Evolutionary conservation across 2,113 vertebrate species (phyloP).

Genomic region (Chloropsis cyanopogon): DNA sequence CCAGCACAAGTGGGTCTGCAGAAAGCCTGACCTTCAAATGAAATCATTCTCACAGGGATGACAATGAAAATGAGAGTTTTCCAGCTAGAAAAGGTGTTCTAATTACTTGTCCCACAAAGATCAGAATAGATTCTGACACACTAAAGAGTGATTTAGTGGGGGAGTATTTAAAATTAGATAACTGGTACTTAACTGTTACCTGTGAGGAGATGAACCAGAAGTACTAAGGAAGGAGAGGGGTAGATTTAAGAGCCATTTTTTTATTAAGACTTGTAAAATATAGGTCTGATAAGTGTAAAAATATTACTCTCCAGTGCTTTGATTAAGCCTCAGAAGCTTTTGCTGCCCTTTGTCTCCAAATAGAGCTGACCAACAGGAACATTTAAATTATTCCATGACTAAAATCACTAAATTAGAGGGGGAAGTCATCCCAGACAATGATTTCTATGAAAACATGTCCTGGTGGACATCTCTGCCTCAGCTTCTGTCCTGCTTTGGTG

Average conservation of each 20-base stretch:
- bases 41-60: background rate
- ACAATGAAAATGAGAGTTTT: constrained; percentile 14
- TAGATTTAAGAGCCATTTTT: background rate
- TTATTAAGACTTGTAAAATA: background rate
- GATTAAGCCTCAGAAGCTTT: background rate
- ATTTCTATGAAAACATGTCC: background rate
- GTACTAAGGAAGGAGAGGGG: background rate
- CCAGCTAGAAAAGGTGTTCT: constrained; percentile 18
- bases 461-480: background rate
- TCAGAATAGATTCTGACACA: constrained; percentile 47
- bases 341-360: background rate
- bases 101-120: constrained; percentile 58
- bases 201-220: background rate
- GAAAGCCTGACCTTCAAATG: constrained; percentile 48
- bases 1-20: constrained; percentile 32
- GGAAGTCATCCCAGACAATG: background rate
- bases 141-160: background rate
- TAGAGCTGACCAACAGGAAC: background rate
- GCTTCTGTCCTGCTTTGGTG: background rate
- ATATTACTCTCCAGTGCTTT: background rate
- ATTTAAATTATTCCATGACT: background rate
- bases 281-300: background rate
- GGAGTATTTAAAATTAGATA: constrained; percentile 29
- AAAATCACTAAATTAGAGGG: background rate
- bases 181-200: constrained; percentile 27